phyloP scores from a whole-genome alignment of 2,888 invertebrate species.

The Agrochola lota region DNA sequence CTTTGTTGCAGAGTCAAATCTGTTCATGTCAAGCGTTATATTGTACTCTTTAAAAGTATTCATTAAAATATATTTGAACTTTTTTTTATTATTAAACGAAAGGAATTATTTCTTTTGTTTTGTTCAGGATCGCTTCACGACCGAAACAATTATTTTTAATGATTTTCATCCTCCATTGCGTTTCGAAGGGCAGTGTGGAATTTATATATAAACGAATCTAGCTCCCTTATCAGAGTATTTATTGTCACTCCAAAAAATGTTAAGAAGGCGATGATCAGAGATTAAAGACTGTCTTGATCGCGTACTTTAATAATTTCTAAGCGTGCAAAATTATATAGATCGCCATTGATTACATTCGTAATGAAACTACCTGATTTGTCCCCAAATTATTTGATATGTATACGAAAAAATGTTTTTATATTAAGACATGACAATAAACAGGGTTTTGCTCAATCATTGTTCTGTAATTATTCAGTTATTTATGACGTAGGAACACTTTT shows the following conservation, averaged over 20 bases:
- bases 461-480: conserved; percentile 64
- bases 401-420: conserved; percentile 77
- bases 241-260: conserved; percentile 80
- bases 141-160: conserved; percentile 53
- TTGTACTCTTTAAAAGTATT: conserved; percentile 78
- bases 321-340: conserved; percentile 70
- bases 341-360: conserved; percentile 65
- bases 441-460: conserved; percentile 82
- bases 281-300: conserved; percentile 66
- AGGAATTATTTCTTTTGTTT: conserved; percentile 65
- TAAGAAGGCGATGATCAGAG: conserved; percentile 63
- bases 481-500: conserved; percentile 73
- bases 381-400: conserved; percentile 85
- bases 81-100: conserved; percentile 67
- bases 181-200: conserved; percentile 61
- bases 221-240: conserved; percentile 78
- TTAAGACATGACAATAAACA: conserved; percentile 65
- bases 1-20: conserved; percentile 68
- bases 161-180: conserved; percentile 44
- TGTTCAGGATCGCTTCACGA: conserved; percentile 66
- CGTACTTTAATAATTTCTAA: conserved; percentile 63
- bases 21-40: conserved; percentile 70
- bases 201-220: conserved; percentile 74
- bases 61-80: conserved; percentile 79
- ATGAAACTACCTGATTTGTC: conserved; percentile 72